Base-by-base conservation (phyloP, 2,888 invertebrate genomes). In the Synanthedon formicaeformis region DNA sequence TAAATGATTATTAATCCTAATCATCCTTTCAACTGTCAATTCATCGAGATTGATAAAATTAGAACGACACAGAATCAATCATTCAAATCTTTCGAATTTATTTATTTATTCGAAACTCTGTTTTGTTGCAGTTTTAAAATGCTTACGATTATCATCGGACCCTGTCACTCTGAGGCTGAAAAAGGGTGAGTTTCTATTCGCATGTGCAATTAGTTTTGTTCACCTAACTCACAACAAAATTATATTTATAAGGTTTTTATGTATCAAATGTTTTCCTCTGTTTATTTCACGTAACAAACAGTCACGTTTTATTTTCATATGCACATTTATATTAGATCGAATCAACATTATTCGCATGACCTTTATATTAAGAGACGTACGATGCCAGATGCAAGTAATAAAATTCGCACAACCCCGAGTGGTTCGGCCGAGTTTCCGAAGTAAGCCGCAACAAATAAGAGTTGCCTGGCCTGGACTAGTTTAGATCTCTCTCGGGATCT, bases 141-240 rank as follows among this genome's bases (percentile, higher is more conserved):
- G 96, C 89, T 92, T 96, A 79, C 93, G 96, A 79, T 91, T 96
- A 76, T 95, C 96, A 65, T 91, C 94, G 87, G 95, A 96, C 89
- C 93, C 95, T 72, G 95, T 96, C 75, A 95, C 94, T 77, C 89
- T 96, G 85, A 94, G 94, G 90, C 91, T 96, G 81, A 94, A 92
- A 90, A 92, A 95, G 91, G 96, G 96, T 95, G 90, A 92, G 91
- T 85, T 60, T 34, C 2, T 34, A 34, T 27, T 27, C 27, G 27
- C 34, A 10, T 34, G 2, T 16, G 27, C 27, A 27, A 3, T 27
- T 27, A 23, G 5, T 23, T 23, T 23, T 23, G 23, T 4, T 23
- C 23, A 1, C 23, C 5, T 23, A 23, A 23, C 5, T 23, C 23
- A 23, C 23, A 4, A 5, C 23, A 5, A 23, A 23, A 1, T 23